Evolutionary conservation across 2,888 invertebrate genomes (phyloP).

Genomic region (Aleiodes testaceus): DNA sequence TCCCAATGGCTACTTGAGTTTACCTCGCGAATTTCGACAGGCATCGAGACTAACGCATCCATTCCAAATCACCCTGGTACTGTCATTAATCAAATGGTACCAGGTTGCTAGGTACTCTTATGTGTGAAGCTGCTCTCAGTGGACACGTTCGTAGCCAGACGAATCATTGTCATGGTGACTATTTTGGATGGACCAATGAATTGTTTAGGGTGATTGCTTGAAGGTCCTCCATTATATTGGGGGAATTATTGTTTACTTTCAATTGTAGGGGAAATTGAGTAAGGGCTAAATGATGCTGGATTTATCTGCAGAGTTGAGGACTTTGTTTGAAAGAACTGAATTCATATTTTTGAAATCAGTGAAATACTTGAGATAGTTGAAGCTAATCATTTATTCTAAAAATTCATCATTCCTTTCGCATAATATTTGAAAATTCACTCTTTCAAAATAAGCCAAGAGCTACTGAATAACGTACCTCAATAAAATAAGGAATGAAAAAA

Average conservation of each 20-base stretch:
- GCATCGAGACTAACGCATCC: constrained; percentile 6
- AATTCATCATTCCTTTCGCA: too few species aligned
- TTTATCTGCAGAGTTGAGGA: too few species aligned
- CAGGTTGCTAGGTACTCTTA: constrained; percentile 39
- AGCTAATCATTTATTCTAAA: too few species aligned
- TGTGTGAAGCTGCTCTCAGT: not conserved
- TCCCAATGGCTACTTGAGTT: constrained; percentile 21
- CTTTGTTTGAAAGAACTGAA: too few species aligned
- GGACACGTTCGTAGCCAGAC: not conserved
- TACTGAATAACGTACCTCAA: too few species aligned
- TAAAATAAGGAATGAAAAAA: too few species aligned
- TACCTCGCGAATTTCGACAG: constrained; percentile 40
- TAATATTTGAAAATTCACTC: too few species aligned
- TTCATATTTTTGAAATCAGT: too few species aligned
- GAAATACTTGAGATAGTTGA: too few species aligned
- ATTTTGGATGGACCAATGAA: not conserved
- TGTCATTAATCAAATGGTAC: constrained; percentile 45
- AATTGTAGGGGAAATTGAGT: not conserved
- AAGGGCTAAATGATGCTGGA: too few species aligned
- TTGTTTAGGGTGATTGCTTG: not conserved
- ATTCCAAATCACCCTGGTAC: constrained; percentile 10
- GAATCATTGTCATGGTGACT: not conserved
- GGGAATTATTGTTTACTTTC: not conserved
- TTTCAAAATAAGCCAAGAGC: too few species aligned
- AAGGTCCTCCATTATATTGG: not conserved